phyloP scores from a whole-genome alignment of 2,113 vertebrate species.

The Acrocephalus arundinaceus region DNA sequence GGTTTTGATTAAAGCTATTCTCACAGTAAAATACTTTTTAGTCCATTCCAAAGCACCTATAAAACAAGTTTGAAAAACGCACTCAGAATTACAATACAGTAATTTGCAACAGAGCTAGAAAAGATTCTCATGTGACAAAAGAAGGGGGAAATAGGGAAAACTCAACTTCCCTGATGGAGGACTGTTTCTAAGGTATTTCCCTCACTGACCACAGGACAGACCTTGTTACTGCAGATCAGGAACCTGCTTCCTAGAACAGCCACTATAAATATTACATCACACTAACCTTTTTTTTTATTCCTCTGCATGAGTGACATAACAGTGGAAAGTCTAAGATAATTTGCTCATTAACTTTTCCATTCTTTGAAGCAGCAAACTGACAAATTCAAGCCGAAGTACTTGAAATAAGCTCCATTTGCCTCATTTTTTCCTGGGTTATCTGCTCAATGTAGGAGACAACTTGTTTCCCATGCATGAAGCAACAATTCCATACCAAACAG shows the following conservation, averaged over 20 bases:
- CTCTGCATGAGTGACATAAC: neutral
- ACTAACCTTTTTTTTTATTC: neutral
- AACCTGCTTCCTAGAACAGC: neutral
- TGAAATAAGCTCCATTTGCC: neutral
- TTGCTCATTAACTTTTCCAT: neutral
- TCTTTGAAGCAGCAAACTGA: neutral
- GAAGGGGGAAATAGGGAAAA: neutral
- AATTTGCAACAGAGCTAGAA: neutral
- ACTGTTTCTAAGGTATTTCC: neutral
- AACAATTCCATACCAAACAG: neutral
- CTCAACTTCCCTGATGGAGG: neutral
- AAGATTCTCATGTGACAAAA: neutral
- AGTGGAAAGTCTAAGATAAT: neutral
- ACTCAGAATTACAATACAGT: neutral
- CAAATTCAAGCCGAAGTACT: neutral
- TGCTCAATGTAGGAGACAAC: neutral
- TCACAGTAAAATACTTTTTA: neutral
- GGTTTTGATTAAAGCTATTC: neutral
- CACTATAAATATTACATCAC: neutral
- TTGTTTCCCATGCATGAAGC: neutral
- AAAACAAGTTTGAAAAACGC: neutral
- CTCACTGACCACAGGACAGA: neutral
- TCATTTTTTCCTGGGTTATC: neutral
- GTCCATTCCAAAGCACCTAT: neutral
- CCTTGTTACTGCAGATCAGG: neutral